These are phyloP conservation scores for Clusia tigrina DNA, from an alignment of 2,888 invertebrate genomes.

Conservation along the genomic window DNA sequence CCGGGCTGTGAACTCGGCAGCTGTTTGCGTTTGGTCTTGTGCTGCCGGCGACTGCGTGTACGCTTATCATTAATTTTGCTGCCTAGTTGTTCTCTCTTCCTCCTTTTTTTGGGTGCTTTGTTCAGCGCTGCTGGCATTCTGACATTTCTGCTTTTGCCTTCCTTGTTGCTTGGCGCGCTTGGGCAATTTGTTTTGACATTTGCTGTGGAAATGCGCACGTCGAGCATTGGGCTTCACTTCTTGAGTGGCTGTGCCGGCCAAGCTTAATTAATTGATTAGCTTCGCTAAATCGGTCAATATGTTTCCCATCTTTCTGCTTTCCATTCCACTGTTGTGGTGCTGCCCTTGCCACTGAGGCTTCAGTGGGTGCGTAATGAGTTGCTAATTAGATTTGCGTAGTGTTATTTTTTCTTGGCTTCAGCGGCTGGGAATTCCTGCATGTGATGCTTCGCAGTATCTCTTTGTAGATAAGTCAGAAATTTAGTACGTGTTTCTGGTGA, in stretches of 20 bases:
- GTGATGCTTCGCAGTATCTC: too few relatives aligned
- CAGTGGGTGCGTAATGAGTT: constrained; percentile 51
- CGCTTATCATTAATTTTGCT: constrained; percentile 1
- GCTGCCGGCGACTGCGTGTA: background rate
- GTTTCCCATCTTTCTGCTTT: constrained; percentile 31
- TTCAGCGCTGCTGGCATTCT: constrained; percentile 53
- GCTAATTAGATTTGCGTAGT: constrained; percentile 59
- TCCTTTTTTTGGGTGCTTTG: constrained; percentile 40
- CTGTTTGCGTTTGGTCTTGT: constrained; percentile 11
- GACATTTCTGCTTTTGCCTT: constrained; percentile 50
- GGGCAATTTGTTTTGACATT: constrained; percentile 33
- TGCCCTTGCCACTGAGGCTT: constrained; percentile 27
- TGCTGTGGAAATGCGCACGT: constrained; percentile 25
- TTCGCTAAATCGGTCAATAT: constrained; percentile 63
- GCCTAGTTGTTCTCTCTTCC: background rate
- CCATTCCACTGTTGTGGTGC: constrained; percentile 37
- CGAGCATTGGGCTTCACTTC: background rate
- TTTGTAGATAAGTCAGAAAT: too few relatives aligned
- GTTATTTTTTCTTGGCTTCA: constrained; percentile 38
- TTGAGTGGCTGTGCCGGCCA: constrained; percentile 28
- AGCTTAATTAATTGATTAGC: constrained; percentile 62
- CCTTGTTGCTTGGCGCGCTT: background rate
- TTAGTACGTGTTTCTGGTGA: too few relatives aligned
- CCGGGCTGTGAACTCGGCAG: background rate
- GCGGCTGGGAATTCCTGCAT: too few relatives aligned